Base-by-base conservation (phyloP, 2,888 invertebrate genomes). In the Ophion slaviceki region DNA sequence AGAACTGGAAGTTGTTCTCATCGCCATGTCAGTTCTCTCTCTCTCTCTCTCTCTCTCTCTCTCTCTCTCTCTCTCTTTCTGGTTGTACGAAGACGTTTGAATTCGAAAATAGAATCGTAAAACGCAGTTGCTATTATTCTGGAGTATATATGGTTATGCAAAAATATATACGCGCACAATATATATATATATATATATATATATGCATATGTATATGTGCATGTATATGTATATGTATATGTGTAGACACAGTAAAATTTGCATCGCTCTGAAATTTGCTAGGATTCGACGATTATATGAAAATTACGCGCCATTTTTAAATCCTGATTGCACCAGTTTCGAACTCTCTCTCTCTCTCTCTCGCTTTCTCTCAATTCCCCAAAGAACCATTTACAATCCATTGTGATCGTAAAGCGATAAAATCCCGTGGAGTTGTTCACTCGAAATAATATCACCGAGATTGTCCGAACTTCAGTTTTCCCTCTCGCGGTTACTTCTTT, bases 91-190 rank as follows among this genome's bases (percentile, higher is more conserved):
- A 87, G 80, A 88, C 82, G 87, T 32, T 84, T 84, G 89, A 87
- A 89, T 85, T 88, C 85, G 88, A 87, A 81, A 87, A 88, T 87
- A 71, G 86, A 88, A 84, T 91, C 91, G 90, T 91, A 91, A 91
- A 91, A 88, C 88, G 85, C 77, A 81, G 80, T 85, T 80, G 82
- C 86, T 80, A 81, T 88, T 84, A 85, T 87, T 82, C 57, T 77
- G 81, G 77, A 84, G 8, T 20, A 53, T 53, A 36, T 40, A 61
- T 32, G n/a, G 53, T 17, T 53, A 53, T 53, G 53, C 53, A 53
- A 53, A 53, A 53, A 53, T 14, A 3, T 14, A 47, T 10, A 1
- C 47, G 4, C 11, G 14, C 47, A 47, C 47, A 47, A 8, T 24
- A 24, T 24, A 24, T 24, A 24, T 24, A 68, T 61, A 68, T 45